Conservation (phyloP, 2,888 invertebrate species). For the Drosophila mayaguana region DNA sequence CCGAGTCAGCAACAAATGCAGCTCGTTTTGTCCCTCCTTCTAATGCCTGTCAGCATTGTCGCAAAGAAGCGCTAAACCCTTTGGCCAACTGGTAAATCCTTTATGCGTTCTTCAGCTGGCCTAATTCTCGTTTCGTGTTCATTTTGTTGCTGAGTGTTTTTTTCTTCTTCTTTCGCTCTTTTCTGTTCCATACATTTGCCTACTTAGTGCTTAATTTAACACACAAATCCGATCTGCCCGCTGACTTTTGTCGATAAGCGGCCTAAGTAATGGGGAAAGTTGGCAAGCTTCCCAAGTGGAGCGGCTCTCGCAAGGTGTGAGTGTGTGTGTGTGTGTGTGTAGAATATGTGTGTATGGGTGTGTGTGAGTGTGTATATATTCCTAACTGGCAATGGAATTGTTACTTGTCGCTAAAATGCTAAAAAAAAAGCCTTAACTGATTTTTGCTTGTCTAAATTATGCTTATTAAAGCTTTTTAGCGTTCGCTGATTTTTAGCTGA, state of each 20-base stretch:
- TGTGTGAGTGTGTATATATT: neutral
- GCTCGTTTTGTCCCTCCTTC: conserved; percentile 29
- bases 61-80: conserved; percentile 46
- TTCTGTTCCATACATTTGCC: conserved; percentile 31
- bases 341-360: neutral
- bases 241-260: conserved; percentile 76
- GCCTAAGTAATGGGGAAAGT: conserved; percentile 65
- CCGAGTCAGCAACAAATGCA: conserved; percentile 62
- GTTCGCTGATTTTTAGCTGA: neutral
- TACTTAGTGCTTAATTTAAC: conserved; percentile 71
- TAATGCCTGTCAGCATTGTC: conserved; percentile 73
- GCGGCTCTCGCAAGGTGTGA: neutral
- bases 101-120: conserved; percentile 51
- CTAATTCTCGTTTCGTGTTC: conserved; percentile 41
- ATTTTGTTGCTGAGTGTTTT: conserved; percentile 21
- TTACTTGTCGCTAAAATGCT: conserved; percentile 28
- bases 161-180: conserved; percentile 4
- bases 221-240: conserved; percentile 72
- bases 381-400: conserved; percentile 18
- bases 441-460: conserved; percentile 2
- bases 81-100: conserved; percentile 55
- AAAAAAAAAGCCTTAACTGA: conserved; percentile 2
- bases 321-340: neutral
- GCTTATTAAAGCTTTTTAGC: neutral
- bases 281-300: conserved; percentile 44